A percentile compares a stretch with the other conserved stretches of the same genome.
Evolutionary conservation across 2,888 invertebrate genomes (phyloP).

Genomic region (Papilio protenor): DNA sequence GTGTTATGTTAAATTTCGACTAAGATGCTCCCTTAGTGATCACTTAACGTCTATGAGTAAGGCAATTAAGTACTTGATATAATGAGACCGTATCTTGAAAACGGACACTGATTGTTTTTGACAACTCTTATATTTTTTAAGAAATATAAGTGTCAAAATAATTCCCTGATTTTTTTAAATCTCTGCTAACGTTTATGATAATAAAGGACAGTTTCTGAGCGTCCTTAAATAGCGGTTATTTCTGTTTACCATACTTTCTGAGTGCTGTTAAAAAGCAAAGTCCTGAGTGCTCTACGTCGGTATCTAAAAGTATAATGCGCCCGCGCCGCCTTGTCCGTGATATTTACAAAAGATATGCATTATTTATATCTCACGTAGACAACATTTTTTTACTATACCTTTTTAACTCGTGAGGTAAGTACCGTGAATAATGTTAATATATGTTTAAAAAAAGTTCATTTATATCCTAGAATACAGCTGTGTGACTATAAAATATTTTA

Average conservation of each 20-base stretch:
- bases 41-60: too few relatives aligned
- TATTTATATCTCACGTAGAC: constrained; percentile 77
- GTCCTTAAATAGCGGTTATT: constrained; percentile 48
- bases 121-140: background rate
- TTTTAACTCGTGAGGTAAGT: constrained; percentile 71
- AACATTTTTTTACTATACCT: constrained; percentile 77
- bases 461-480: background rate
- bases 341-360: constrained; percentile 81
- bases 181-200: constrained; percentile 4
- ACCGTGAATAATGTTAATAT: constrained; percentile 68
- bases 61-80: too few relatives aligned
- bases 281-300: constrained; percentile 56
- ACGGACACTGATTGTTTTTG: too few relatives aligned
- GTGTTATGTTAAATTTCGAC: too few relatives aligned
- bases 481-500: background rate
- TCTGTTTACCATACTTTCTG: constrained; percentile 43
- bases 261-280: constrained; percentile 47
- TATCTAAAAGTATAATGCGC: constrained; percentile 80
- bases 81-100: too few relatives aligned
- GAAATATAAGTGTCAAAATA: background rate
- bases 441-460: background rate
- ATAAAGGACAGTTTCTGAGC: constrained; percentile 20
- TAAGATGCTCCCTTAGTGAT: too few relatives aligned
- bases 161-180: background rate
- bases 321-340: constrained; percentile 66